Conservation (phyloP, 2,113 vertebrate species). For the Ibidorhyncha struthersii region DNA sequence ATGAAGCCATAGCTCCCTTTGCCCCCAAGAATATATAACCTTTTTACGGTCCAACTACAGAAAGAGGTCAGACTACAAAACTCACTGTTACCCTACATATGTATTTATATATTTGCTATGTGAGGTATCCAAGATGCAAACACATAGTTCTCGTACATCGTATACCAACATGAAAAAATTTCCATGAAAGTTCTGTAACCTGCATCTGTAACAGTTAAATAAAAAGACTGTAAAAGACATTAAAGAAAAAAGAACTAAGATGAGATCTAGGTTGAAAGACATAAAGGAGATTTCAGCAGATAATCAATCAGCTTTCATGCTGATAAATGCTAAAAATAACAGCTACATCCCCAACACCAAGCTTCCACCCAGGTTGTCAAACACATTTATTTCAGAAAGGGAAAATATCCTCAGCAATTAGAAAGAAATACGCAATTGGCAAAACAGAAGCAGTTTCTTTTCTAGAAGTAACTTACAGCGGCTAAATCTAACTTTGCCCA, state of each 20-base stretch:
- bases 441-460: neutral
- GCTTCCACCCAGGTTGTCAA: neutral
- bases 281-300: neutral
- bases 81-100: neutral
- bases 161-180: neutral
- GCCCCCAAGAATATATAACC: neutral
- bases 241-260: neutral
- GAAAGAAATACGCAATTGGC: neutral
- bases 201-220: neutral
- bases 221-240: neutral
- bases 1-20: neutral
- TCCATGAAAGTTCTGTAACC: neutral
- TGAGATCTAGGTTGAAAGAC: neutral
- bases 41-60: neutral
- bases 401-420: neutral
- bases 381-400: neutral
- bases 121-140: neutral
- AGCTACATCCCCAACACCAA: neutral
- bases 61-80: neutral
- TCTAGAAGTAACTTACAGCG: neutral
- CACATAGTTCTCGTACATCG: neutral
- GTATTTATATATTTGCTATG: neutral
- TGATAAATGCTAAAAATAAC: neutral
- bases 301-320: neutral
- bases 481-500: neutral